Evolutionary conservation across 2,888 invertebrate species (phyloP), one percentile per base, ranked within the genome.

Genomic region (Agrochola lota): DNA sequence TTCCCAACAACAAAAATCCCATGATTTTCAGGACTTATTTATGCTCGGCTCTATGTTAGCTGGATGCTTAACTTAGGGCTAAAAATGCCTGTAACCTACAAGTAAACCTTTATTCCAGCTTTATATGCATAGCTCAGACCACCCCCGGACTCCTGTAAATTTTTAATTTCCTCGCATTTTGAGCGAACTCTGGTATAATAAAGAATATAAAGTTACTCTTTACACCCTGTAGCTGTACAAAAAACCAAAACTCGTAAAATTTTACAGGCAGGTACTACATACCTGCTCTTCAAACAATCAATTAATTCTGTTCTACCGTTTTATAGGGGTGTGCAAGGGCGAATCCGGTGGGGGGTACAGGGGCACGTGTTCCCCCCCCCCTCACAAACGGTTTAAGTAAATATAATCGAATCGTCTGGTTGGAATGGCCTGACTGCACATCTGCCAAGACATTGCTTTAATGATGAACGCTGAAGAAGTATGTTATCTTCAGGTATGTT

Each of bases 131-230:
- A 7, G 0, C n/a, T 15, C 43, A 46, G 17, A 55, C 52, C 30
- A 52, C 12, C 23, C 40, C 23, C 40, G 7, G n/a, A 6, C 11
- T 55, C 15, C 15, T 30, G 15, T 64, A 23, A 57, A 64, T 78
- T 49, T 49, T 78, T 73, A 49, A 81, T 81, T 78, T 30, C 12
- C 40, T 30, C 35, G 40, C 23, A 46, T 62, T 62, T 77, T 55
- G 23, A 26, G 4, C 20, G 8, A 43, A n/a, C 30, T 62, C 46
- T 17, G 23, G 55, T 46, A 46, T 62, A 55, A 40, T 63, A n/a
- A 55, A 72, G 23, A 80, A 78, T 20, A 30, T 15, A 62, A 40
- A 55, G n/a, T 62, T 46, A 71, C 23, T 52, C 63, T 75, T 49
- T 57, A 40, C 49, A n/a, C 9, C 26, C 23, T 11, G 17, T 3